These are phyloP conservation scores for Apamea anceps DNA, from an alignment of 2,888 invertebrate genomes.

Conservation along the genomic window DNA sequence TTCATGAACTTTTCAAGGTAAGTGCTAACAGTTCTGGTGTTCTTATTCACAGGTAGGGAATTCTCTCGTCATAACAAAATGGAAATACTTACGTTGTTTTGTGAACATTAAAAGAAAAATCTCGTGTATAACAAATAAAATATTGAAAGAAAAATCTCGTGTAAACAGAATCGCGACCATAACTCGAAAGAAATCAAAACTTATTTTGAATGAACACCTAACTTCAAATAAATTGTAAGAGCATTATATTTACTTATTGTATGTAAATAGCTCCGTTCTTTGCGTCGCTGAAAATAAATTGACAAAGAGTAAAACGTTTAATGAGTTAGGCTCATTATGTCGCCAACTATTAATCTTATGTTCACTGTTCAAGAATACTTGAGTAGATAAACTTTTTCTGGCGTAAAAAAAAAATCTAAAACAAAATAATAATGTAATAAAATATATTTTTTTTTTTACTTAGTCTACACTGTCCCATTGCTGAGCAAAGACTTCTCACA, in stretches of 20 bases:
- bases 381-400: too few species aligned
- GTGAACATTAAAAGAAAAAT: not conserved
- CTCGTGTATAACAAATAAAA: too few species aligned
- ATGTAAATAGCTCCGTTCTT: conserved; percentile 49
- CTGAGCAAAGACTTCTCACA: not conserved
- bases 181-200: not conserved
- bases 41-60: not conserved
- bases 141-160: not conserved
- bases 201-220: conserved; percentile 19
- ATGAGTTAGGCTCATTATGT: not conserved
- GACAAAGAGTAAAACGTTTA: conserved; percentile 50
- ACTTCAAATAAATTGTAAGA: conserved; percentile 52
- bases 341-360: not conserved
- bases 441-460: too few species aligned
- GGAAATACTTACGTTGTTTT: not conserved
- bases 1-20: too few species aligned
- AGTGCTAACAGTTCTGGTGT: not conserved
- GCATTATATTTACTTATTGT: conserved; percentile 61
- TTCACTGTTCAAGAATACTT: not conserved
- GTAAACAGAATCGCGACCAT: too few species aligned
- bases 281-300: conserved; percentile 62
- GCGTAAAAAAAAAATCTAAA: not conserved
- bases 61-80: not conserved
- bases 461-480: not conserved
- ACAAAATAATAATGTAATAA: not conserved